Conservation (phyloP, 1,140 invertebrate genomes). For the Ruditapes philippinarum region DNA sequence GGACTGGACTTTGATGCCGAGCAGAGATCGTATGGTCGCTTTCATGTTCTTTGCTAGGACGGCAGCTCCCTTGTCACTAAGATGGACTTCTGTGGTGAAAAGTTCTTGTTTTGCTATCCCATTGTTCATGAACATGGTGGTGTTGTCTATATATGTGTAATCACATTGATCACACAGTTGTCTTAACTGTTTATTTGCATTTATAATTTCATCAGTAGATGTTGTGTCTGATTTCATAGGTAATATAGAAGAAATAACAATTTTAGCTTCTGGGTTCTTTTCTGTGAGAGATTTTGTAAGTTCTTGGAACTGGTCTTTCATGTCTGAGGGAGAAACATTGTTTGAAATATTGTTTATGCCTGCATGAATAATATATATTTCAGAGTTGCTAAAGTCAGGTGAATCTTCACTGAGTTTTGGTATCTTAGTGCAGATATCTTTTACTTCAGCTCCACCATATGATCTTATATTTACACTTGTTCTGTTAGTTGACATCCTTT, state of each 20-base stretch:
- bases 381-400: background rate
- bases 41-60: background rate
- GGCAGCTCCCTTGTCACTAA: background rate
- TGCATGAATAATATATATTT: background rate
- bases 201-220: background rate
- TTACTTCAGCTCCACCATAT: background rate
- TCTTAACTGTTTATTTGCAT: background rate
- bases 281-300: background rate
- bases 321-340: background rate
- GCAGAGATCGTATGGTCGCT: background rate
- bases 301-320: background rate
- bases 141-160: background rate
- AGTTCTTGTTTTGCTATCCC: background rate
- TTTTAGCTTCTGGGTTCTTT: background rate
- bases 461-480: background rate
- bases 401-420: background rate
- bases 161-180: background rate
- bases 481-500: background rate
- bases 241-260: background rate
- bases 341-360: background rate
- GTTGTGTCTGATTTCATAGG: background rate
- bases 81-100: background rate
- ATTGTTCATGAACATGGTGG: background rate
- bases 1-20: background rate
- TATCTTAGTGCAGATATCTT: background rate